Evolutionary conservation across 2,113 vertebrate species (phyloP).

Genomic region (Cnemophilus loriae): DNA sequence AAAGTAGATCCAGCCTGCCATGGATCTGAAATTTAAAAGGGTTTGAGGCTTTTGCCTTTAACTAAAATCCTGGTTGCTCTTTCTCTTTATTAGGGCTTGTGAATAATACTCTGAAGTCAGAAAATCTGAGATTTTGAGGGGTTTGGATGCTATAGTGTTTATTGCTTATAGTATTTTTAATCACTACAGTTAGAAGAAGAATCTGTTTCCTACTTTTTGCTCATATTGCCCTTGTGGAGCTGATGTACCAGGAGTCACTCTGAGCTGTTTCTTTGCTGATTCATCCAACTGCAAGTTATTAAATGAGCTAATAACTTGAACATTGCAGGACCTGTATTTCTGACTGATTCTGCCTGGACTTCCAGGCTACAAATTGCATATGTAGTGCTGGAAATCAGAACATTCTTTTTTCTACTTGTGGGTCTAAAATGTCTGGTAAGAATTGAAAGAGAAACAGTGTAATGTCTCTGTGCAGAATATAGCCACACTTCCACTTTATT

Average conservation of each 20-base stretch:
- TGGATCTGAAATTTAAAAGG: not conserved
- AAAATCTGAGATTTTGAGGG: not conserved
- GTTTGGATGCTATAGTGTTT: not conserved
- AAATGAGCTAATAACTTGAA: not conserved
- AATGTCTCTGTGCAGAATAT: not conserved
- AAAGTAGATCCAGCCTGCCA: not conserved
- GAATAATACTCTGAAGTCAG: not conserved
- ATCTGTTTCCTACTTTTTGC: not conserved
- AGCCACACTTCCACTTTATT: not conserved
- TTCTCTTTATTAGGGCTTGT: not conserved
- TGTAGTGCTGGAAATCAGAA: not conserved
- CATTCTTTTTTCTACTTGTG: not conserved
- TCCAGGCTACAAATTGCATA: not conserved
- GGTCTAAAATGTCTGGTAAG: not conserved
- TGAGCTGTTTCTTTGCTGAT: not conserved
- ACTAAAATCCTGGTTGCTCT: not conserved
- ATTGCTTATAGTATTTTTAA: not conserved
- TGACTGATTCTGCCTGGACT: not conserved
- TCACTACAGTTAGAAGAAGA: not conserved
- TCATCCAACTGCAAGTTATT: not conserved
- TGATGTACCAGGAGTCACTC: not conserved
- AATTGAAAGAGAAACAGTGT: not conserved
- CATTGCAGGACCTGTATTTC: not conserved
- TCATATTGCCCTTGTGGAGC: not conserved
- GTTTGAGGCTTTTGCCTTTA: not conserved